A percentile compares a stretch with the other conserved stretches of the same genome.
Conservation (phyloP, 1,140 invertebrate species). For the Caerostris darwini region DNA sequence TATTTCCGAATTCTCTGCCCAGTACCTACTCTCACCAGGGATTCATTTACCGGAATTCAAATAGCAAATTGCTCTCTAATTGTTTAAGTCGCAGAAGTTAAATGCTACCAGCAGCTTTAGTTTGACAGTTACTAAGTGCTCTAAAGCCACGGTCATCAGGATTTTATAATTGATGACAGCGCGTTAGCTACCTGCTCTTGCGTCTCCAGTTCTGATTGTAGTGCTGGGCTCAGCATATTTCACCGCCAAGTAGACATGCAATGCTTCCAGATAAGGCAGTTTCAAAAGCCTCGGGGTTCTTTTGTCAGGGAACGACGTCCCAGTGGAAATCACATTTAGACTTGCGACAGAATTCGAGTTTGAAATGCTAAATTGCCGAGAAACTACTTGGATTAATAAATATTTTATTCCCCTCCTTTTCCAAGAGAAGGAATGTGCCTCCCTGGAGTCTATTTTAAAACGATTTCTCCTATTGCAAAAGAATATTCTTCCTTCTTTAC, state of each 20-base stretch:
- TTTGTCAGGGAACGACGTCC: neutral
- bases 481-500: neutral
- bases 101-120: conserved; percentile 12
- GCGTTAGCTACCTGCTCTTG: conserved; percentile 18
- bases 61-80: conserved; percentile 1
- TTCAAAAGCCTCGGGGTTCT: neutral
- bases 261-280: conserved; percentile 30
- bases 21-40: neutral
- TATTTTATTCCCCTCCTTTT: conserved; percentile 35
- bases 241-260: conserved; percentile 28
- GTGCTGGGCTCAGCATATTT: conserved; percentile 37
- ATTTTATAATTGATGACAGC: conserved; percentile 47
- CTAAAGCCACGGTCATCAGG: conserved; percentile 37
- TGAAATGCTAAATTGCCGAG: conserved; percentile 37
- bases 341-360: conserved; percentile 17
- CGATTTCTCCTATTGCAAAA: neutral
- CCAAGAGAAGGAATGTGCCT: neutral
- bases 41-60: neutral
- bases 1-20: neutral
- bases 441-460: conserved; percentile 10
- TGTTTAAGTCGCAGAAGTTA: conserved; percentile 13
- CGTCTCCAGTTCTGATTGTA: neutral
- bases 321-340: conserved; percentile 46
- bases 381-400: conserved; percentile 45
- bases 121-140: conserved; percentile 34